Percentiles rank a stretch among this genome's conserved stretches.
These are phyloP conservation scores for Castor canadensis DNA, from an alignment of 2,113 vertebrate genomes.

Conservation along the genomic window DNA sequence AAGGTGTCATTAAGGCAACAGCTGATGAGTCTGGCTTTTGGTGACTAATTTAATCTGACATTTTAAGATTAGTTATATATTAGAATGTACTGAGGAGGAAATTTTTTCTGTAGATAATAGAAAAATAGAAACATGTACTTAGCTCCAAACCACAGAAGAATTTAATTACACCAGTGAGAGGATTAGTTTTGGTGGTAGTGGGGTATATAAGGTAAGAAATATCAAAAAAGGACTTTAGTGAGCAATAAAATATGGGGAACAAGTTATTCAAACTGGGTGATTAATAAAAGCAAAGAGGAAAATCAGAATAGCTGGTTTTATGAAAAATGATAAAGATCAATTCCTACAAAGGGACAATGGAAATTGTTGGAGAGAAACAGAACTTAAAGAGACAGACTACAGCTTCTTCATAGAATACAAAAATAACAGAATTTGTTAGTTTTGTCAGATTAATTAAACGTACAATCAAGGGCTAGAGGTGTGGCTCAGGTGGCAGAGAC, in stretches of 20 bases:
- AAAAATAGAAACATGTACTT: background rate
- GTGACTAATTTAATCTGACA: background rate
- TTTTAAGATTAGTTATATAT: background rate
- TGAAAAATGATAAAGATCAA: background rate
- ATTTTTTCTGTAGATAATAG: background rate
- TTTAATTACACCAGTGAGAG: background rate
- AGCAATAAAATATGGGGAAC: background rate
- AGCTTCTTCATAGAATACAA: background rate
- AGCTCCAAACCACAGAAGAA: background rate
- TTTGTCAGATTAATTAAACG: background rate
- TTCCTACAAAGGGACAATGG: background rate
- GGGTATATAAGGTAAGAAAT: background rate
- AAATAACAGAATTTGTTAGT: background rate
- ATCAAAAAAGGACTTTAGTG: background rate
- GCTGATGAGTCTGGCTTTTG: background rate
- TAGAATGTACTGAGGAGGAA: constrained; percentile 14
- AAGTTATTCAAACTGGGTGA: background rate
- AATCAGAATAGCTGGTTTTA: background rate
- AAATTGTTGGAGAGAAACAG: background rate
- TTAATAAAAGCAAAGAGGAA: background rate
- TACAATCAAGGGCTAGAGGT: background rate
- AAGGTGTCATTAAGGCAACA: background rate
- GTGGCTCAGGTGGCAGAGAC: no score
- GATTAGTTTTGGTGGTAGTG: background rate
- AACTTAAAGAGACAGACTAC: background rate